phyloP scores from a whole-genome alignment of 2,113 vertebrate genomes.

The Sapayoa aenigma region DNA sequence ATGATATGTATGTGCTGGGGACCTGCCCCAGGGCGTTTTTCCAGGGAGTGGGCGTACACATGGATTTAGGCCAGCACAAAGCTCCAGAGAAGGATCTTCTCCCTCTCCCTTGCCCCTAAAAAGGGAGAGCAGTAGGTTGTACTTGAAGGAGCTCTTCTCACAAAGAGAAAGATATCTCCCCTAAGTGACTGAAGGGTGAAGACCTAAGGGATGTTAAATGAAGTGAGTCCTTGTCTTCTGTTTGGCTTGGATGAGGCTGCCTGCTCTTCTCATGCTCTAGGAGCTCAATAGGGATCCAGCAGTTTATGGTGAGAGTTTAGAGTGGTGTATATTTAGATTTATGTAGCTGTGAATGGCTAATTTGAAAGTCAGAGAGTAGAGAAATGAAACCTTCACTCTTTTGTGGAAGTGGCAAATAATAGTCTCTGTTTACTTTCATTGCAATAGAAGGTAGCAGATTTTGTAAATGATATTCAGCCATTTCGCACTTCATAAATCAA shows the following conservation, averaged over 20 bases:
- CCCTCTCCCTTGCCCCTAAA: not conserved
- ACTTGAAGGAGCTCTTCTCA: not conserved
- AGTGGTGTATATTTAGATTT: not conserved
- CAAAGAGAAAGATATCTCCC: not conserved
- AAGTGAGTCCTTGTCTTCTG: not conserved
- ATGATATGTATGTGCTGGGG: rapidly evolving
- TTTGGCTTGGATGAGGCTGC: not conserved
- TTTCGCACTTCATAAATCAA: not conserved
- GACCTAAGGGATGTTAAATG: not conserved
- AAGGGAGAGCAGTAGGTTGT: not conserved
- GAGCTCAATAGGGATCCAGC: not conserved
- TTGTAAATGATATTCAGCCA: not conserved
- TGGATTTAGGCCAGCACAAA: not conserved
- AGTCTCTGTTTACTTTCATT: not conserved
- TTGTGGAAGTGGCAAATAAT: not conserved
- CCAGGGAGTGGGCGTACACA: not conserved
- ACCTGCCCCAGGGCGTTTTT: not conserved
- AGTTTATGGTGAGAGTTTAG: not conserved
- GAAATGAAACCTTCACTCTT: not conserved
- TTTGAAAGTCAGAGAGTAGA: not conserved
- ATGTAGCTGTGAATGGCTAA: not conserved
- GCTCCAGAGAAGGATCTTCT: not conserved
- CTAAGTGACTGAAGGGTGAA: not conserved
- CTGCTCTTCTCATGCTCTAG: not conserved
- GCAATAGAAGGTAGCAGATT: not conserved